Evolutionary conservation across 2,888 invertebrate species (phyloP), one percentile per base, ranked within the genome.

Genomic region (Boloria selene): DNA sequence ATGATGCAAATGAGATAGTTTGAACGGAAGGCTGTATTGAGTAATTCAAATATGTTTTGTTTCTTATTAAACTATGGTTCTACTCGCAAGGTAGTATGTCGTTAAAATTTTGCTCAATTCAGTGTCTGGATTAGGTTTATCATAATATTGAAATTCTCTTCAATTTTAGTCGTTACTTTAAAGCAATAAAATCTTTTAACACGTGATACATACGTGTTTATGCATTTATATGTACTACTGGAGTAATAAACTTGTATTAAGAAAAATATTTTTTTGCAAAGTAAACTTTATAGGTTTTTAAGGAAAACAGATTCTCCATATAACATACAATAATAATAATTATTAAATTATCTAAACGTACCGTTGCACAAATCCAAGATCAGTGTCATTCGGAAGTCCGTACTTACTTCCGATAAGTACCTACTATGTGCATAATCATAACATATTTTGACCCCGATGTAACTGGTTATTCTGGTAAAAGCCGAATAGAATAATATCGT

Each of bases 401-500:
- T 14, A 51, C 44, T 44, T 49, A 45, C 61, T 61, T 65, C 65
- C 65, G 61, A 56, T 56, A 56, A 18, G 45, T n/a, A 13, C 42
- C n/a, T n/a, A n/a, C n/a, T n/a, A n/a, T 18, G 47, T 18, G 54
- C 50, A 49, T 17, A 16, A 26, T 22, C 51, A 26, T 51, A 3
- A 49, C 47, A 49, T 16, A 58, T 58, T 52, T 58, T 58, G 52
- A 58, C 52, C 64, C 64, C 44, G 58, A 6, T 17, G 10, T 17
- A 58, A 64, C 64, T 52, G 18, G 64, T 64, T 64, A 58, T 26
- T 58, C 64, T 47, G 26, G 58, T 58, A 58, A 52, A 45, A 44
- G 50, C 52, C 45, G 45, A 58, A 45, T 49, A 42, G 16, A 42
- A 44, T 17, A 58, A 22, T 22, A 22, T 22, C 22, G 22, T 22